Conservation (phyloP, 35 echinoderm and acorn worm species). For the Heliocidaris erythrogramma region DNA sequence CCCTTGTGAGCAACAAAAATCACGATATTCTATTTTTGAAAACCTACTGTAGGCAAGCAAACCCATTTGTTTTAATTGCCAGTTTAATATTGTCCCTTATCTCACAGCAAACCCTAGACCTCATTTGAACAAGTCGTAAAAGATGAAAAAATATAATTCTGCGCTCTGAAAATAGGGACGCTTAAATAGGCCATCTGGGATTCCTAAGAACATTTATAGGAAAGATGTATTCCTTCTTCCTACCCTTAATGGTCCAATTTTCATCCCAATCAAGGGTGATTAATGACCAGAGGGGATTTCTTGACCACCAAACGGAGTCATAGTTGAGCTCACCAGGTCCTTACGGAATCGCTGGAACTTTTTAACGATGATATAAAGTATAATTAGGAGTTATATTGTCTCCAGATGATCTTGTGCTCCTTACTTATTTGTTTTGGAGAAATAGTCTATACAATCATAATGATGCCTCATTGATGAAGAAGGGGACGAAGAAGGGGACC, state of each 20-base stretch:
- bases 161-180: neutral
- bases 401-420: no score
- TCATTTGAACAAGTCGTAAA: neutral
- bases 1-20: no score
- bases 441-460: no score
- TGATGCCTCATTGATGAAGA: no score
- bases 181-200: neutral
- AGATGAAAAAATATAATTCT: neutral
- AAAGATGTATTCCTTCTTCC: neutral
- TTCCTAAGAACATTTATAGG: neutral
- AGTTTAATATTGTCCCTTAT: neutral
- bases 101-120: neutral
- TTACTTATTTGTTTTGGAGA: no score
- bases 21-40: neutral
- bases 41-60: neutral
- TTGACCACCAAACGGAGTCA: neutral
- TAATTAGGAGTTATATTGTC: no score
- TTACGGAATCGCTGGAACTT: neutral
- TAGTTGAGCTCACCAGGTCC: neutral
- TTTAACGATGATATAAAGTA: neutral
- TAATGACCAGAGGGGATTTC: neutral
- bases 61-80: neutral
- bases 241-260: neutral
- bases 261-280: neutral
- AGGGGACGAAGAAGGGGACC: no score